Conservation (phyloP, 2,888 invertebrate genomes). For the Eledone cirrhosa region DNA sequence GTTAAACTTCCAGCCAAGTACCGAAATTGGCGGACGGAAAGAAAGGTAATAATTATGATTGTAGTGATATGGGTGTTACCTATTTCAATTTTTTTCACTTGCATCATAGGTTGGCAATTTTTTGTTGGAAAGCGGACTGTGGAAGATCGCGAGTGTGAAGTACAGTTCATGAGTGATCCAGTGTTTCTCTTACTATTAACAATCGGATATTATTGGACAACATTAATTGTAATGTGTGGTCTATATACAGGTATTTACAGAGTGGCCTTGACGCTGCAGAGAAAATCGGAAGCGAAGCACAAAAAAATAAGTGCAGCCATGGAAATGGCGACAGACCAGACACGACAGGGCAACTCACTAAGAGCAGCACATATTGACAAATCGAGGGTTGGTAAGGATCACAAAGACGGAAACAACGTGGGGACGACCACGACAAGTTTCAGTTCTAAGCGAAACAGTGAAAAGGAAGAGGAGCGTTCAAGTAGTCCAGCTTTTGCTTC, state of each 20-base stretch:
- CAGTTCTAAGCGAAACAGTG: constrained; percentile 40
- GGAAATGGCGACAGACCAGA: constrained; percentile 71
- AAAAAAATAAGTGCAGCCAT: constrained; percentile 73
- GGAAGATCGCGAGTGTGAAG: constrained; percentile 87
- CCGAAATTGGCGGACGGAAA: constrained; percentile 94
- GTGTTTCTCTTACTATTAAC: constrained; percentile 96
- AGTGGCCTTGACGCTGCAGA: constrained; percentile 96
- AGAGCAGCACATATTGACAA: neutral
- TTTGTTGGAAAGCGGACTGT: constrained; percentile 92
- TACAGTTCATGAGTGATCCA: constrained; percentile 96
- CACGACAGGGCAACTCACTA: constrained; percentile 21
- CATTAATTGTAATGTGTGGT: constrained; percentile 91
- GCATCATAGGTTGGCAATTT: constrained; percentile 99
- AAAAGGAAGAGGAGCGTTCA: constrained; percentile 78
- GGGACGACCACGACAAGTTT: constrained; percentile 50
- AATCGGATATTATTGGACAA: constrained; percentile 97
- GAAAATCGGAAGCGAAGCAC: constrained; percentile 95
- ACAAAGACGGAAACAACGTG: constrained; percentile 43
- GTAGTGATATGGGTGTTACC: constrained; percentile 97
- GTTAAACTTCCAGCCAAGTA: constrained; percentile 98
- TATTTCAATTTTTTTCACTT: constrained; percentile 93
- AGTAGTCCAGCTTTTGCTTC: constrained; percentile 93
- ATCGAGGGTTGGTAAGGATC: neutral
- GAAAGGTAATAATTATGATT: constrained; percentile 93
- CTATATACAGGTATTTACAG: constrained; percentile 97